Conservation (phyloP, 2,797 vertebrate species). For the Anguilla obscura region DNA sequence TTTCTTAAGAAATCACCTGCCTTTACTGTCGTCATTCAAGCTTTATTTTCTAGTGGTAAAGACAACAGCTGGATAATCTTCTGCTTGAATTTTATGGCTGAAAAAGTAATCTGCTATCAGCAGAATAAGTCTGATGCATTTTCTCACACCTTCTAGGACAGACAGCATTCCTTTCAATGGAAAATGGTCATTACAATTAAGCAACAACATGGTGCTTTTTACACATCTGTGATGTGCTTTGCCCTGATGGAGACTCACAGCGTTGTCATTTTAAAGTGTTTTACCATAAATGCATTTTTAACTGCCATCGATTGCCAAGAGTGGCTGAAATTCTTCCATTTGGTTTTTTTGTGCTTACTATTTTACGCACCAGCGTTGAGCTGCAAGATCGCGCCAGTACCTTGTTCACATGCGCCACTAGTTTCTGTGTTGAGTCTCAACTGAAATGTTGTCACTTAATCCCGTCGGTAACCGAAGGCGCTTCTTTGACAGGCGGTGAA, state of each 20-base stretch:
- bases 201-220: neutral
- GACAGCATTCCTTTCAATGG: neutral
- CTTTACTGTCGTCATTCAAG: neutral
- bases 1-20: neutral
- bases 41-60: neutral
- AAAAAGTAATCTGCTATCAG: neutral
- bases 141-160: neutral
- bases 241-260: neutral
- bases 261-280: neutral
- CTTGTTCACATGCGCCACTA: neutral
- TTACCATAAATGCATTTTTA: neutral
- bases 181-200: neutral
- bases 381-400: neutral
- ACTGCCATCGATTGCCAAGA: neutral
- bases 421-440: neutral
- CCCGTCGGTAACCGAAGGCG: neutral
- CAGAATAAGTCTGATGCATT: neutral
- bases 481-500: constrained; percentile 3
- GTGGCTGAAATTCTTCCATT: neutral
- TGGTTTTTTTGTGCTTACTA: neutral
- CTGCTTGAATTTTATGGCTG: neutral
- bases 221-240: neutral
- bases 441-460: neutral
- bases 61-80: neutral
- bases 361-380: neutral